A percentile compares a stretch with the other conserved stretches of the same genome.
phyloP scores from a whole-genome alignment of 2,797 vertebrate genomes.

The Eutrigla gurnardus region DNA sequence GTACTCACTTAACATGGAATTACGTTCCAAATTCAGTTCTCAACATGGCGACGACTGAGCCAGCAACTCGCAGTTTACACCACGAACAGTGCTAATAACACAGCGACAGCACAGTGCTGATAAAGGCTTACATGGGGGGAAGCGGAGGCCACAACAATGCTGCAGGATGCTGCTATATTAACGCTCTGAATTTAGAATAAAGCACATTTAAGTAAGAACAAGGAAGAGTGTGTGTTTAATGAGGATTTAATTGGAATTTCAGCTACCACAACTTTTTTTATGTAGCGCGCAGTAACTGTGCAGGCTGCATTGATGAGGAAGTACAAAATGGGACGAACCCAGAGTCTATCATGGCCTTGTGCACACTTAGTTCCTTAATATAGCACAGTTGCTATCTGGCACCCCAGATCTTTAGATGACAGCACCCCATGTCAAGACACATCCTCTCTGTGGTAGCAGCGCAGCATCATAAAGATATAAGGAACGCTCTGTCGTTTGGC shows the following conservation, averaged over 20 bases:
- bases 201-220: background rate
- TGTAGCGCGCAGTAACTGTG: background rate
- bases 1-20: background rate
- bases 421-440: background rate
- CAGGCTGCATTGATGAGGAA: slow-evolving; percentile 40
- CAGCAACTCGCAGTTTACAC: no score
- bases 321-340: slow-evolving; percentile 29
- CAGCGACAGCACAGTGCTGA: no score
- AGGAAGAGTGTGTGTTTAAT: background rate
- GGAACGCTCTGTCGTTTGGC: slow-evolving; percentile 38
- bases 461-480: slow-evolving; percentile 37
- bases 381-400: slow-evolving; percentile 9
- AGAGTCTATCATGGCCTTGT: slow-evolving; percentile 15
- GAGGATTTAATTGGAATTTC: background rate
- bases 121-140: no score
- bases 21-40: no score
- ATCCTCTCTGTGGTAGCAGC: slow-evolving; percentile 14
- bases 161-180: no score
- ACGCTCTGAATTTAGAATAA: no score
- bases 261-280: background rate
- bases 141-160: no score
- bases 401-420: slow-evolving; percentile 9
- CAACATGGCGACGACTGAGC: no score
- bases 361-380: slow-evolving; percentile 31
- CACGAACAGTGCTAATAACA: no score